These are phyloP conservation scores for Rhinoraja longicauda DNA, from an alignment of 2,797 vertebrate species.

Conservation along the genomic window DNA sequence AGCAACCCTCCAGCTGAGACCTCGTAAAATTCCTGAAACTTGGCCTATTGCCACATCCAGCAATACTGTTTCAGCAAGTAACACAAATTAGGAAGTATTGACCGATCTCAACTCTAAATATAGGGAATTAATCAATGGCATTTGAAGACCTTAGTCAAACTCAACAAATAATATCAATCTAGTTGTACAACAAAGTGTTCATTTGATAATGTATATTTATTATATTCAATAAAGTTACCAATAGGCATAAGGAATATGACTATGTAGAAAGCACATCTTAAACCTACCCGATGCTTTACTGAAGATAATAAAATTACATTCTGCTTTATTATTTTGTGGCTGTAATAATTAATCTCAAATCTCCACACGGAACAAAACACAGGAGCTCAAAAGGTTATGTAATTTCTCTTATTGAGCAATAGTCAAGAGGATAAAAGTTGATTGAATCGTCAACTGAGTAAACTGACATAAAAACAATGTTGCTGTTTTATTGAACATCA, in stretches of 20 bases:
- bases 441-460: not conserved
- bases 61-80: not conserved
- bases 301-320: too few species aligned
- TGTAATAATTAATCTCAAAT: not conserved
- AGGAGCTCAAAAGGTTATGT: not conserved
- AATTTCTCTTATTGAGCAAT: not conserved
- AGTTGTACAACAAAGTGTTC: not conserved
- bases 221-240: not conserved
- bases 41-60: not conserved
- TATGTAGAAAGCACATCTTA: not conserved
- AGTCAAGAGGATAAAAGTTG: not conserved
- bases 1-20: not conserved
- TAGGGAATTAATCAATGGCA: too few species aligned
- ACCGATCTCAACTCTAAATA: not conserved
- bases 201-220: not conserved
- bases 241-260: too few species aligned
- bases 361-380: not conserved
- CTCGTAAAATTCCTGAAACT: not conserved
- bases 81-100: not conserved
- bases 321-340: not conserved
- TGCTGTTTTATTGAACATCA: too few species aligned
- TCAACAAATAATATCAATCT: not conserved
- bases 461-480: not conserved
- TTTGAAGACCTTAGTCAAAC: not conserved
- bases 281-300: too few species aligned